phyloP scores from a whole-genome alignment of 2,113 vertebrate species.

The Xenopus tropicalis region DNA sequence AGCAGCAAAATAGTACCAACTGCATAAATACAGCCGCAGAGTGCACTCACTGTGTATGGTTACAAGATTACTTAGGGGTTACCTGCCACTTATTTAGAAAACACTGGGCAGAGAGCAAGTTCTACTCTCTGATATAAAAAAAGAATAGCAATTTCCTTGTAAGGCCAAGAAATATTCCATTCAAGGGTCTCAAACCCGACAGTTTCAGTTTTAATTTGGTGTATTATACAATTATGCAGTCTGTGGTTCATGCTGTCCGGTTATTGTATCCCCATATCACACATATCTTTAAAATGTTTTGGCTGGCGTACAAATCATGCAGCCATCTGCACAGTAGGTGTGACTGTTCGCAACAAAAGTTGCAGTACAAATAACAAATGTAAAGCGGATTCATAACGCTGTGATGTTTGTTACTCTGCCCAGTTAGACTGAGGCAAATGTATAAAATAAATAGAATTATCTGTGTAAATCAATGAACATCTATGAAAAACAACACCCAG shows the following conservation, averaged over 20 bases:
- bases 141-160: no score
- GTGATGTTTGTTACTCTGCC: conserved; percentile 85
- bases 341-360: conserved; percentile 79
- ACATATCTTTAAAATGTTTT: conserved; percentile 89
- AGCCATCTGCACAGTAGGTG: conserved; percentile 77
- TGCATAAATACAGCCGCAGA: no score
- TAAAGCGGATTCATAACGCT: conserved; percentile 77
- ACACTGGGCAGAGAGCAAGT: no score
- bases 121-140: no score
- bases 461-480: conserved; percentile 91
- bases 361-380: conserved; percentile 73
- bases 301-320: conserved; percentile 81
- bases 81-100: no score
- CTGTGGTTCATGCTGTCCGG: conserved; percentile 74
- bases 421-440: conserved; percentile 82
- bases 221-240: conserved; percentile 78
- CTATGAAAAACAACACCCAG: conserved; percentile 95
- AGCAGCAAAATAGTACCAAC: no score
- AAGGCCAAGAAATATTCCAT: no score
- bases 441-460: conserved; percentile 97
- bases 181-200: not conserved
- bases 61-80: no score
- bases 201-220: conserved; percentile 55
- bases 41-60: no score
- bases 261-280: conserved; percentile 75